Evolutionary conservation across 1,140 invertebrate species (phyloP), one percentile per base, ranked within the genome.

Genomic region (Tetraneura akinire): DNA sequence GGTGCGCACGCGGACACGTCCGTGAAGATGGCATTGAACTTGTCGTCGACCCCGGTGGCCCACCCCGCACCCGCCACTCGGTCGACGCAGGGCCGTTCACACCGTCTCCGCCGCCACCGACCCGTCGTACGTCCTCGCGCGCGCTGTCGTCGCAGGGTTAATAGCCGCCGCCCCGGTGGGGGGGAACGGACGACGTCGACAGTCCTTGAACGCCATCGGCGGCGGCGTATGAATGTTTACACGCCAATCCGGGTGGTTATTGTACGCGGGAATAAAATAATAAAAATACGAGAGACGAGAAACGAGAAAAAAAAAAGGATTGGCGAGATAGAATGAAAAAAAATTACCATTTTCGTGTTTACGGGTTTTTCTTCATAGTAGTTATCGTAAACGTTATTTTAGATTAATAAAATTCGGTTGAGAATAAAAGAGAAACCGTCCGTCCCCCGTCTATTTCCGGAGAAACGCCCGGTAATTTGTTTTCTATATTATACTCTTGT

Each of bases 1-100:
- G 74, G 74, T 8, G 32, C 8, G 32, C 47, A 49, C 49, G 70
- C 51, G 53, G 55, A 55, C 74, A 55, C 55, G 74, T 78, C 74
- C 55, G 55, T 78, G 55, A 78, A 78, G 74, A 78, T 78, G 74
- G 74, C 74, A 78, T 78, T 78, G 74, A 78, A 78, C 74, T 78
- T 78, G 74, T 78, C 74, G 74, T 78, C 74, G 74, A 78, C 74
- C 74, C 74, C 74, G 74, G 55, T 60, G 55, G 74, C 53, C 55
- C 74, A 11, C 68, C 47, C 68, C 45, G 26, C 57, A 18, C 57
- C 26, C 57, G 14, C 16, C 26, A 23, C 47, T 23, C 37, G 23
- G 23, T 45, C 68, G 45, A 1, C 42, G 57, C 74, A 78, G 74
- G 74, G 74, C 74, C 74, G 74, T 78, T 78, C 55, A 78, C 74